Base-by-base conservation (phyloP, 2,888 invertebrate species). In the Melanostoma scalare region DNA sequence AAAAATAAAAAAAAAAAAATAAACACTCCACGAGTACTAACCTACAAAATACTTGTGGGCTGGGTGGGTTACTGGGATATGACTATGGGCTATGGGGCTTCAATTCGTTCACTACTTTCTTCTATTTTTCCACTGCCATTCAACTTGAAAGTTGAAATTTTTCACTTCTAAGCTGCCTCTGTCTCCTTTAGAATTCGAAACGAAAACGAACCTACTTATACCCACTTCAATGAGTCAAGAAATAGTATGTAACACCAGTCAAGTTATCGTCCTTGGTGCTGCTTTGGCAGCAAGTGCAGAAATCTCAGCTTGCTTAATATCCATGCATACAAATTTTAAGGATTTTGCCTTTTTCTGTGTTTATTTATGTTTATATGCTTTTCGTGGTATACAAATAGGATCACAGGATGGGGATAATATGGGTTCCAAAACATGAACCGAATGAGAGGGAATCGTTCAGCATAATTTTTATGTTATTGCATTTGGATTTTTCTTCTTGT, bases 291-390 rank as follows among this genome's bases (percentile, higher is more conserved):
- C 31, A 53, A 63, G 63, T 73, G 55, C 55, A 55, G 63, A 55
- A 73, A 63, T 73, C 61, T 73, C 40, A 52, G 60, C 55, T 36
- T 44, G 33, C 52, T 60, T 71, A 71, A 71, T 40, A 42, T 56
- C 58, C 71, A 50, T 71, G 58, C 71, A 71, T 52, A 58, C 52
- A 71, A 60, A 42, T 61, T 72, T 72, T 72, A 36, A 42, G 30
- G 36, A 53, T 61, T 53, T 61, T 63, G 44, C 52, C 60, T 42
- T 58, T 53, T 72, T 46, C 30, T 4, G 5, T 36, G 36, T 61
- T 61, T 61, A 53, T 72, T 72, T 72, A 38, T 61, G 61, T 60
- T 63, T 63, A 61, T 63, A 44, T 53, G 52, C 38, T 35, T 20
- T n/a, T 61, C 36, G 52, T 55, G n/a, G 20, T n/a, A 53, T 53